A percentile compares a stretch with the other conserved stretches of the same genome.
phyloP scores from a whole-genome alignment of 2,888 invertebrate genomes.

The Noctua comes region DNA sequence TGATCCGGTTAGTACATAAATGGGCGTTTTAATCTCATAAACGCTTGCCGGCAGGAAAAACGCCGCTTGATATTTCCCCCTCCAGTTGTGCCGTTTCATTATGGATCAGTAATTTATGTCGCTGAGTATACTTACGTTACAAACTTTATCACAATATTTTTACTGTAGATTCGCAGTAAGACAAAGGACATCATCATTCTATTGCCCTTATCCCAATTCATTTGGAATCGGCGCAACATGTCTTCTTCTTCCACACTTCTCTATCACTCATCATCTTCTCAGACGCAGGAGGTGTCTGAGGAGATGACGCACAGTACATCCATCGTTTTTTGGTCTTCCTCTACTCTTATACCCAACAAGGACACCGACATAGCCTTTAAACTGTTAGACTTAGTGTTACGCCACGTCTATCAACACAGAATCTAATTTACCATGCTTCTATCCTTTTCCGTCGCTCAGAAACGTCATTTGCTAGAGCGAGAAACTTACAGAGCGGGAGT shows the following conservation, averaged over 20 bases:
- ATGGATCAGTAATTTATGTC: not conserved
- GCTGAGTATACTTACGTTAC: not conserved
- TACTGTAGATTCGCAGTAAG: too few species aligned
- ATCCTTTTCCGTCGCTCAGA: not conserved
- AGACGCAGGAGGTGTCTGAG: too few species aligned
- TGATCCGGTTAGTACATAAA: conserved; percentile 25
- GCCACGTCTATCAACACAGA: not conserved
- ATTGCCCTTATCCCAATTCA: too few species aligned
- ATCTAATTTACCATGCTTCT: not conserved
- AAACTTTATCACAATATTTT: not conserved
- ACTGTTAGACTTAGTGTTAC: not conserved
- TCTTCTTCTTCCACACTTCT: too few species aligned
- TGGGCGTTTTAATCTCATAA: conserved; percentile 36
- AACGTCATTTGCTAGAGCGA: not conserved
- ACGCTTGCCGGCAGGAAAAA: conserved; percentile 3
- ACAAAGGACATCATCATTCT: too few species aligned
- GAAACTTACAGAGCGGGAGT: not conserved
- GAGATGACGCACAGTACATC: too few species aligned
- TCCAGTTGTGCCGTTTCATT: not conserved
- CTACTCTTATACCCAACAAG: too few species aligned
- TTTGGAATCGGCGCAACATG: too few species aligned
- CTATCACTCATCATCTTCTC: too few species aligned
- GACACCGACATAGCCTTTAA: too few species aligned
- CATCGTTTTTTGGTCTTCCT: too few species aligned
- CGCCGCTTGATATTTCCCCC: conserved; percentile 7